Conservation (phyloP, 2,888 invertebrate genomes). For the Siphlonurus alternatus region DNA sequence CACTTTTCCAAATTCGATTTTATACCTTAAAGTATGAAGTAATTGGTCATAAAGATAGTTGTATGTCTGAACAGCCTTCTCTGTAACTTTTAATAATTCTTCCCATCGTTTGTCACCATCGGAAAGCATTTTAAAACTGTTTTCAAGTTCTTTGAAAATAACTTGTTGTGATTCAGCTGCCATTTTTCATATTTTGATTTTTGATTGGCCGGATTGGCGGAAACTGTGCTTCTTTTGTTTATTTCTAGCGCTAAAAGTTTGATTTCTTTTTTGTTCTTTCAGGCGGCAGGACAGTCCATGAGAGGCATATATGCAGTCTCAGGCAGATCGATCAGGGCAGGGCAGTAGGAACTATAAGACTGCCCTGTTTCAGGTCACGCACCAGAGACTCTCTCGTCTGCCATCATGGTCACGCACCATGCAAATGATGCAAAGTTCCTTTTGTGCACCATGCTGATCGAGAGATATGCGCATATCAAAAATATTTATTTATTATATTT, state of each 20-base stretch:
- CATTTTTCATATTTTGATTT: neutral
- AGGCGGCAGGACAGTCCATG: neutral
- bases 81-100: neutral
- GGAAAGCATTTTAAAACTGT: neutral
- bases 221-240: neutral
- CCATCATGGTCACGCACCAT: no score
- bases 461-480: no score
- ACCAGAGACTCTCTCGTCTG: no score
- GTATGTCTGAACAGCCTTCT: neutral
- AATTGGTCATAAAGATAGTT: neutral
- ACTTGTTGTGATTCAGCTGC: neutral
- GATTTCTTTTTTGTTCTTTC: neutral
- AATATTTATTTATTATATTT: no score
- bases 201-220: no score
- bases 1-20: no score
- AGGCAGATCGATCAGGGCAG: no score
- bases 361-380: no score
- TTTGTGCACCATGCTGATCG: no score
- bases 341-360: no score
- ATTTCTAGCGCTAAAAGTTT: neutral
- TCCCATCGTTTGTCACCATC: neutral
- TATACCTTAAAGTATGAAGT: neutral
- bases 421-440: no score
- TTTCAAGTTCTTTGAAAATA: neutral
- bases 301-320: no score